Percentiles rank a stretch among this genome's conserved stretches.
Evolutionary conservation across 2,797 vertebrate species (phyloP).

Genomic region (Danio tinwini): DNA sequence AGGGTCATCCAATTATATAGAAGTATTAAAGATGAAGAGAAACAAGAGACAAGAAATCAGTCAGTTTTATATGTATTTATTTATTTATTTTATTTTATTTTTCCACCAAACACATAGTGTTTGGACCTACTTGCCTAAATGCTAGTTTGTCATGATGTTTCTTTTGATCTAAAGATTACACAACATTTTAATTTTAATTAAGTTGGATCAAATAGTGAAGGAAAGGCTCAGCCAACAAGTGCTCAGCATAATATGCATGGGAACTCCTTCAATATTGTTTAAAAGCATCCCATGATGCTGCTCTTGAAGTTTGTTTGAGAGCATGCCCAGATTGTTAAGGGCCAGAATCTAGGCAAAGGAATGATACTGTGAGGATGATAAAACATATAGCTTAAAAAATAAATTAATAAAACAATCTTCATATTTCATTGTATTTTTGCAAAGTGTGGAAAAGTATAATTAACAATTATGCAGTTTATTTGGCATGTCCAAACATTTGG

Average conservation of each 20-base stretch:
- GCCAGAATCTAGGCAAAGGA: neutral
- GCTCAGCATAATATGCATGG: neutral
- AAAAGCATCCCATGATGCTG: neutral
- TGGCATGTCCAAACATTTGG: neutral
- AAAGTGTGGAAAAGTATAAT: neutral
- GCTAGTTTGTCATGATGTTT: neutral
- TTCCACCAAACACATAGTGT: neutral
- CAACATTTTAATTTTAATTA: neutral
- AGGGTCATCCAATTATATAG: neutral
- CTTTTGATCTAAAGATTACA: slow-evolving; percentile 12
- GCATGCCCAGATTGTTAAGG: neutral
- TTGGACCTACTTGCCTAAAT: neutral
- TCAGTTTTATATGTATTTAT: too few species aligned
- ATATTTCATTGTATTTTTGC: neutral
- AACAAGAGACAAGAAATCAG: neutral
- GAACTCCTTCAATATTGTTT: neutral
- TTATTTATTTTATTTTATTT: neutral
- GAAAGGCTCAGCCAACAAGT: slow-evolving; percentile 14
- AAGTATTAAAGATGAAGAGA: slow-evolving; percentile 26
- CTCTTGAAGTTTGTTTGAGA: slow-evolving; percentile 13
- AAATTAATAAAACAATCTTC: neutral
- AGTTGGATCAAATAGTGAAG: slow-evolving; percentile 7
- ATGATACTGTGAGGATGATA: neutral
- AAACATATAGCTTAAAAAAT: neutral
- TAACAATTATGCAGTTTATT: neutral